phyloP scores from a whole-genome alignment of 2,113 vertebrate species.

The Triplophysa siluroides region DNA sequence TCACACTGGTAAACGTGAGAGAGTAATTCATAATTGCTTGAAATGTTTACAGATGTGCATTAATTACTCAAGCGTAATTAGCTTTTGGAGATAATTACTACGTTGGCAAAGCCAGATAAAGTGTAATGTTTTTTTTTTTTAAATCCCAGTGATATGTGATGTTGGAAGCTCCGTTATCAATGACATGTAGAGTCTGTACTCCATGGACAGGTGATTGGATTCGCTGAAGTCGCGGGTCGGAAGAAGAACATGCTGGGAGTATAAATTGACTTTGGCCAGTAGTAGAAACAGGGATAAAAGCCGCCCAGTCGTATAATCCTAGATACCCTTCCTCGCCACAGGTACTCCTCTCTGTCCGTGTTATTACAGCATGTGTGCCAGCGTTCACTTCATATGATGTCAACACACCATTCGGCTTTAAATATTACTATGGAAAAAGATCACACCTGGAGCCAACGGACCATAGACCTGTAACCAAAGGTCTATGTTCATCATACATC shows the following conservation, averaged over 20 bases:
- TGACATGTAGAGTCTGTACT: constrained; percentile 71
- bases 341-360: constrained; percentile 63
- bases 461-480: neutral
- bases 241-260: constrained; percentile 71
- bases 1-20: constrained; percentile 55
- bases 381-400: constrained; percentile 64
- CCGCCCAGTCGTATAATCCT: constrained; percentile 68
- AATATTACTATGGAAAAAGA: constrained; percentile 14
- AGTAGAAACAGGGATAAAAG: constrained; percentile 70
- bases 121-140: constrained; percentile 61
- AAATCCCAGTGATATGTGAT: constrained; percentile 56
- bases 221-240: constrained; percentile 70
- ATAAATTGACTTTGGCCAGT: constrained; percentile 73
- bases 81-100: constrained; percentile 66
- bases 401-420: constrained; percentile 48
- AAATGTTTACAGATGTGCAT: constrained; percentile 63
- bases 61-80: constrained; percentile 65
- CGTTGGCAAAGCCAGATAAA: constrained; percentile 60
- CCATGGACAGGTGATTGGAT: constrained; percentile 74
- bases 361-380: constrained; percentile 56
- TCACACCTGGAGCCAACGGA: constrained; percentile 15
- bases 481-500: neutral
- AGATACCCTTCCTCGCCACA: constrained; percentile 66
- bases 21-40: constrained; percentile 57
- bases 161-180: constrained; percentile 63